These are phyloP conservation scores for Phasia obesa DNA, from an alignment of 2,888 invertebrate genomes.

Conservation along the genomic window DNA sequence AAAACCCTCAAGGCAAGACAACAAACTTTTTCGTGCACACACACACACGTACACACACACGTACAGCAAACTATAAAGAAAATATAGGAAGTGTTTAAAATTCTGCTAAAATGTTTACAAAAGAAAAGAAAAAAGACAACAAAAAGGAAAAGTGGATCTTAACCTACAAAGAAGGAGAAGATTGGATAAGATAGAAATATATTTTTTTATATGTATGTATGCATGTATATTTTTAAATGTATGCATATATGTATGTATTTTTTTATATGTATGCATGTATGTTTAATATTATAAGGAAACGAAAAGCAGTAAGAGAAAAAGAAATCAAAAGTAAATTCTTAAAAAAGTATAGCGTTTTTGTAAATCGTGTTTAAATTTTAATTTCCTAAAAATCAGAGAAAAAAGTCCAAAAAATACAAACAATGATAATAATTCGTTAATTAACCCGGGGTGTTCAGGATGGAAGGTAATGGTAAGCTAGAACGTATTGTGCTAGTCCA, in stretches of 20 bases:
- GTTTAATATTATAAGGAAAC: too few relatives aligned
- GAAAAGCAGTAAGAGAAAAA: not conserved
- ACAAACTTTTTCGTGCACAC: constrained; percentile 18
- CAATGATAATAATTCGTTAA: too few relatives aligned
- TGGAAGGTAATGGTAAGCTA: too few relatives aligned
- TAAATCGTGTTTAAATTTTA: too few relatives aligned
- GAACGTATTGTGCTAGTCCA: too few relatives aligned
- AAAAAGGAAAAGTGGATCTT: constrained; percentile 30
- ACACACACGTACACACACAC: not conserved
- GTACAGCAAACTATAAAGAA: not conserved
- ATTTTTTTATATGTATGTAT: constrained; percentile 9
- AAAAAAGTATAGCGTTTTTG: not conserved
- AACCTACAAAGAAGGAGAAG: constrained; percentile 42
- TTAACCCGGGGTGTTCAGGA: too few relatives aligned
- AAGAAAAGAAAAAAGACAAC: constrained; percentile 15
- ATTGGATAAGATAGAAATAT: constrained; percentile 33
- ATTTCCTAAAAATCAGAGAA: too few relatives aligned
- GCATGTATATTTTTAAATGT: constrained; percentile 6
- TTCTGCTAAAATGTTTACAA: constrained; percentile 51
- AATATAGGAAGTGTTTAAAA: constrained; percentile 58
- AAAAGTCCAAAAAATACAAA: too few relatives aligned
- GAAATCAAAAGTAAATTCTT: not conserved
- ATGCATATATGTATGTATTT: constrained; percentile 6
- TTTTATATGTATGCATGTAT: constrained; percentile 5
- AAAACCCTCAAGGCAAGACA: constrained; percentile 51